These are phyloP conservation scores for Ornithorhynchus anatinus DNA, from an alignment of 2,113 vertebrate genomes.

Conservation along the genomic window DNA sequence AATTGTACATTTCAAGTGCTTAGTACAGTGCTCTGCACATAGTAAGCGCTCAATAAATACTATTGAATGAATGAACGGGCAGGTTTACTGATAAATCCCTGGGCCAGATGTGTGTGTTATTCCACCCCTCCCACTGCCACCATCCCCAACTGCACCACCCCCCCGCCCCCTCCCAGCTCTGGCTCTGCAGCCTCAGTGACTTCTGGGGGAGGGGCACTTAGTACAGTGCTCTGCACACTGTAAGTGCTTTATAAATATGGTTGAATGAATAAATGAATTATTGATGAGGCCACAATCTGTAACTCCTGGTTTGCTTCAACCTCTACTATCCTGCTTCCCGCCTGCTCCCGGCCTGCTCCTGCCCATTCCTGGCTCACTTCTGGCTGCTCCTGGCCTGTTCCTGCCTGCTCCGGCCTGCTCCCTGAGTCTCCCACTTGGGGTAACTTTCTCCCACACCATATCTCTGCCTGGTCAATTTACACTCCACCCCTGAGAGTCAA, in stretches of 20 bases:
- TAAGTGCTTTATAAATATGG: not conserved
- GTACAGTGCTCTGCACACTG: not conserved
- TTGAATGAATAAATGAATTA: not conserved
- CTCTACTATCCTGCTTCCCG: not conserved
- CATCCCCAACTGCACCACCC: not conserved
- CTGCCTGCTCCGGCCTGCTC: not conserved
- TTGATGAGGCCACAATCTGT: not conserved
- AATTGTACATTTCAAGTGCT: too few species aligned
- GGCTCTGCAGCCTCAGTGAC: not conserved
- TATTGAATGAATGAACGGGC: too few species aligned
- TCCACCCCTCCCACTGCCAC: not conserved
- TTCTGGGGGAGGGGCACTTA: not conserved
- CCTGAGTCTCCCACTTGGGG: too few species aligned
- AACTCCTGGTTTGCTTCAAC: not conserved
- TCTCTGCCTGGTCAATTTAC: too few species aligned
- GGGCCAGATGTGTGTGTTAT: too few species aligned
- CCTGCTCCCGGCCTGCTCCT: not conserved
- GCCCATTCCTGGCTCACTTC: too few species aligned
- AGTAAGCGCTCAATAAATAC: too few species aligned
- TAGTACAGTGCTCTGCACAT: too few species aligned
- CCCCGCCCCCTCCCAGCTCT: not conserved
- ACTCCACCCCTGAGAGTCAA: too few species aligned
- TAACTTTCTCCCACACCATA: too few species aligned
- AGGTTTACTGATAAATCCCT: too few species aligned
- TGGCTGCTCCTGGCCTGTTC: not conserved